A percentile compares a stretch with the other conserved stretches of the same genome.
Evolutionary conservation across 2,888 invertebrate genomes (phyloP).

Genomic region (Aplocera efformata): DNA sequence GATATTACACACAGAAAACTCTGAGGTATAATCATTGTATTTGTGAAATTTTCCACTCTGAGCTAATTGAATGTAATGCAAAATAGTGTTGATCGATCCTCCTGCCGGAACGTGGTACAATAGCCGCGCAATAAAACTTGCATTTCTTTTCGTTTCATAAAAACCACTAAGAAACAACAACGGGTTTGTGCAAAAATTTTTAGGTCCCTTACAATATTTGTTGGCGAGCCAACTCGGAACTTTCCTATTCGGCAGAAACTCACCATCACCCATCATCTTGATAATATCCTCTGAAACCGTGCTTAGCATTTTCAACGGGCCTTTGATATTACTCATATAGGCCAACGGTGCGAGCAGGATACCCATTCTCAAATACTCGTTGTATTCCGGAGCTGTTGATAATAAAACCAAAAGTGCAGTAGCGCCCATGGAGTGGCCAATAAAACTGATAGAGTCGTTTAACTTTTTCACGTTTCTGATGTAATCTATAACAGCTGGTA

Average conservation of each 20-base stretch:
- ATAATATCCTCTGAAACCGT: conserved; percentile 37
- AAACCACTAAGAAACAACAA: conserved; percentile 53
- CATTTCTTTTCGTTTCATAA: conserved; percentile 30
- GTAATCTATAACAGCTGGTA: conserved; percentile 54
- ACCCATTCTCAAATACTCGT: conserved; percentile 50
- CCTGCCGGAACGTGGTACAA: conserved; percentile 57
- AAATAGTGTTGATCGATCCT: conserved; percentile 53
- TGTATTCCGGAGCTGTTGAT: conserved; percentile 48
- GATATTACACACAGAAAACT: conserved; percentile 41
- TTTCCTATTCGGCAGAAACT: conserved; percentile 49
- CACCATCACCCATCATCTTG: conserved; percentile 42
- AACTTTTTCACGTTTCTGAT: conserved; percentile 42
- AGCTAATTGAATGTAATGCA: conserved; percentile 55
- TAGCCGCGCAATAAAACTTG: conserved; percentile 43
- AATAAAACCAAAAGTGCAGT: conserved; percentile 55
- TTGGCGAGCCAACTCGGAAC: conserved; percentile 44
- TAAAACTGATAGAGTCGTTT: conserved; percentile 44
- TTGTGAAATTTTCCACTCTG: conserved; percentile 53
- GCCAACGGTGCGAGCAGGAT: conserved; percentile 55
- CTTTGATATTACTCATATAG: conserved; percentile 47
- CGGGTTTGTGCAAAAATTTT: conserved; percentile 53
- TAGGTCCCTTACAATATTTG: conserved; percentile 46
- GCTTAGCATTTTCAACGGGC: conserved; percentile 45
- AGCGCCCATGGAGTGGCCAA: conserved; percentile 66
- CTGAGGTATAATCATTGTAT: conserved; percentile 35